Evolutionary conservation across 2,888 invertebrate species (phyloP), one percentile per base, ranked within the genome.

Genomic region (Orthosia incerta): DNA sequence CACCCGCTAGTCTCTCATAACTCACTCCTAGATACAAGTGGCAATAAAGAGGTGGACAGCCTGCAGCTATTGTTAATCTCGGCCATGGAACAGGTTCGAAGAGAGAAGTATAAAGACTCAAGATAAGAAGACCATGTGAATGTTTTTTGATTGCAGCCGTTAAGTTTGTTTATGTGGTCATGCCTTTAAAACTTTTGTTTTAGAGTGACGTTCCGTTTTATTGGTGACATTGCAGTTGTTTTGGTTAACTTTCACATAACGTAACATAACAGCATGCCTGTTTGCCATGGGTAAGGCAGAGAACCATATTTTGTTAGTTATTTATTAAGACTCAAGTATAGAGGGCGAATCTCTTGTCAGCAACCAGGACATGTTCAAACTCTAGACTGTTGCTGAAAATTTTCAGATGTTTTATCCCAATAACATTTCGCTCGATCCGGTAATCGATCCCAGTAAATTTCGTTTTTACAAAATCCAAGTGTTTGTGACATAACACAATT

Each of bases 1-100:
- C 2, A 2, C 39, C 3, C 89, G 87, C 90, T 87, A 0, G 2
- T 16, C 39, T 67, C 87, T 86, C 61, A 20, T 86, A 18, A 63
- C 86, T 91, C 89, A 75, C 46, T 82, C 87, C 88, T 86, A 79
- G 70, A 72, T 53, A 74, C 74, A 86, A 89, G 88, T 86, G 89
- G 92, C 91, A 93, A 94, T 95, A 95, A 95, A 95, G 93, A 93
- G 92, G 92, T 93, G 91, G 92, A 92, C 93, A 91, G 95, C 93
- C 93, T 89, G 90, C 89, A 90, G 93, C 93, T 91, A 95, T 95
- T 95, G 95, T 95, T 93, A 93, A 92, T 93, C 91, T 91, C 89
- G 89, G 86, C 88, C 86, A 89, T 88, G 89, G 88, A 96, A 95
- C 96, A 92, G 95, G 95, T 95, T 93, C 89, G 86, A 88, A 89